Conservation (phyloP, 2,797 vertebrate species). For the Bucorvus abyssinicus region DNA sequence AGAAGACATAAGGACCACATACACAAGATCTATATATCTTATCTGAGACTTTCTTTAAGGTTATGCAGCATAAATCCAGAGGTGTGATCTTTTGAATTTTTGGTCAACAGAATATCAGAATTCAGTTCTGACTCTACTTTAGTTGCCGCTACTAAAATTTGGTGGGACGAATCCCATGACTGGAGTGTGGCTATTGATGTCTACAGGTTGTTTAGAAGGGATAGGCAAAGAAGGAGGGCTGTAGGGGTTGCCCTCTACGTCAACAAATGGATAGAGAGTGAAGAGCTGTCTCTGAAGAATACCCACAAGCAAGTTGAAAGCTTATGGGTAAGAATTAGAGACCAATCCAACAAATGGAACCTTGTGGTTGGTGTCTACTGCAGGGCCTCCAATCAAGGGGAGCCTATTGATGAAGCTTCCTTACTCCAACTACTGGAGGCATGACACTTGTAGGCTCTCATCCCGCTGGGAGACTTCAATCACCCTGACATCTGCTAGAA, state of each 20-base stretch:
- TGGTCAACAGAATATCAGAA: background rate
- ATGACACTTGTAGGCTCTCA: fast-evolving
- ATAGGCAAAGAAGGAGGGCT: background rate
- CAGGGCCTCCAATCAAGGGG: background rate
- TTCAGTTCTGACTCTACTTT: background rate
- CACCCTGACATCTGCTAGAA: background rate
- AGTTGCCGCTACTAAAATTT: background rate
- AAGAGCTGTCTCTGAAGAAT: background rate
- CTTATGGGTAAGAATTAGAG: too few relatives aligned
- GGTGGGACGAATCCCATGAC: background rate
- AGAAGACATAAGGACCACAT: background rate
- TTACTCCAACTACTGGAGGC: background rate
- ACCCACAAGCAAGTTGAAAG: background rate
- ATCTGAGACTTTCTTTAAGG: background rate
- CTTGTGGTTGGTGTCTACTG: background rate
- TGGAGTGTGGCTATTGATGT: background rate
- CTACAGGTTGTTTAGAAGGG: background rate
- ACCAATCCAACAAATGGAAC: background rate
- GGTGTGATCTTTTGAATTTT: background rate
- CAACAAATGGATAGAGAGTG: background rate
- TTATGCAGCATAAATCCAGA: background rate
- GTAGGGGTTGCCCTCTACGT: background rate
- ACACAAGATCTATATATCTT: too few relatives aligned
- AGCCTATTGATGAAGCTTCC: background rate
- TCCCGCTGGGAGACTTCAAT: background rate